phyloP scores from a whole-genome alignment of 1,140 invertebrate genomes.

The Brachionus manjavacas region DNA sequence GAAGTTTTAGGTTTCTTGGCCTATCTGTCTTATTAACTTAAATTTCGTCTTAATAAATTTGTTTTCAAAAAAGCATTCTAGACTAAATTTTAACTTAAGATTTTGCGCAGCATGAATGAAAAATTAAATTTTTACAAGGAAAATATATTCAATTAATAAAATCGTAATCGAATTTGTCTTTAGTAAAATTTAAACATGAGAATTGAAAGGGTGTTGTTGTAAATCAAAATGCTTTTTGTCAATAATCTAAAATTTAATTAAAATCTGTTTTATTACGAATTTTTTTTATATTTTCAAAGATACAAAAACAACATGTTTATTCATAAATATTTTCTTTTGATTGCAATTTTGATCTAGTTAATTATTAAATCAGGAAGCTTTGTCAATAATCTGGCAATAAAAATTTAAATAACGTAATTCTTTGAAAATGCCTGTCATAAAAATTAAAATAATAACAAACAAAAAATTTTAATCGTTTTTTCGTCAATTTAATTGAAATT shows the following conservation, averaged over 20 bases:
- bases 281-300: no score
- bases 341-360: no score
- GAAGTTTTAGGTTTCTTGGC: not conserved
- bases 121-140: not conserved
- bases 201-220: not conserved
- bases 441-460: no score
- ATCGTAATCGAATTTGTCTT: not conserved
- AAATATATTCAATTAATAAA: not conserved
- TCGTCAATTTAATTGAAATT: no score
- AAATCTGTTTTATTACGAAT: no score
- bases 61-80: not conserved
- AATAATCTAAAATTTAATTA: not conserved
- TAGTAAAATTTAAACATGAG: not conserved
- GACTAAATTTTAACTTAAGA: not conserved
- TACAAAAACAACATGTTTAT: no score
- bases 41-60: not conserved
- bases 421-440: no score
- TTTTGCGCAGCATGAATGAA: not conserved
- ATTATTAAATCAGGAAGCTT: no score
- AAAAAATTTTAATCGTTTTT: no score
- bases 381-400: no score
- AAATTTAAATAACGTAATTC: no score
- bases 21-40: not conserved
- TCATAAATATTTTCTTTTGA: no score
- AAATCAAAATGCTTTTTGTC: not conserved